These are phyloP conservation scores for Melinaea menophilus DNA, from an alignment of 2,888 invertebrate genomes.

Conservation along the genomic window DNA sequence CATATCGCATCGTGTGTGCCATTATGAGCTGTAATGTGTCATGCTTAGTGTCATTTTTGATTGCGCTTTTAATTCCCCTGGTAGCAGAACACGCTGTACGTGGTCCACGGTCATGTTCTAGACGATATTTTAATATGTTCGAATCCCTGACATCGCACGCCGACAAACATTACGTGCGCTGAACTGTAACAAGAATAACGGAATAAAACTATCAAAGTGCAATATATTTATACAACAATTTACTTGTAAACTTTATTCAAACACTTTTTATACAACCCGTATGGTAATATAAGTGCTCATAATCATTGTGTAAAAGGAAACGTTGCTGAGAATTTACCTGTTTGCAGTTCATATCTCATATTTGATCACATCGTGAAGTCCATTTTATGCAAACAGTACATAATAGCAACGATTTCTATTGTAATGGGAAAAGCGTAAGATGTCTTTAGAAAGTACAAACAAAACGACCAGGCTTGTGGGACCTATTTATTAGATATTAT, in stretches of 20 bases:
- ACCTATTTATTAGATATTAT: no score
- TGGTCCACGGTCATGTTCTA: constrained; percentile 33
- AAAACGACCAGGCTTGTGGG: constrained; percentile 9
- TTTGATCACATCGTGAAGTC: constrained; percentile 26
- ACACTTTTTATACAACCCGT: background rate
- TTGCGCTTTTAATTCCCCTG: constrained; percentile 10
- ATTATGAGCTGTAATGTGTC: constrained; percentile 12
- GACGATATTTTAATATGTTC: constrained; percentile 31
- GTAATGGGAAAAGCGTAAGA: constrained; percentile 29
- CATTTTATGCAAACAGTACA: constrained; percentile 23
- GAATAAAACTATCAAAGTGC: no score
- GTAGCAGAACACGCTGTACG: constrained; percentile 34
- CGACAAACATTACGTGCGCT: background rate
- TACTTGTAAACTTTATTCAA: background rate
- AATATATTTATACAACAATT: constrained; percentile 1
- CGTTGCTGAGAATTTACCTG: constrained; percentile 16
- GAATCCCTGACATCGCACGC: constrained; percentile 4
- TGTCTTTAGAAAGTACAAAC: constrained; percentile 23
- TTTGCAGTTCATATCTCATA: constrained; percentile 17
- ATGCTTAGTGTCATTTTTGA: no score
- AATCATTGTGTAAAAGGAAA: constrained; percentile 9
- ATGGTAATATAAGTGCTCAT: constrained; percentile 5
- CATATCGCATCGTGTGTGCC: constrained; percentile 24
- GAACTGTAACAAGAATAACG: no score
- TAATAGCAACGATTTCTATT: constrained; percentile 31